Evolutionary conservation across 1,140 invertebrate species (phyloP), one percentile per base, ranked within the genome.

Genomic region (Homalodisca vitripennis): DNA sequence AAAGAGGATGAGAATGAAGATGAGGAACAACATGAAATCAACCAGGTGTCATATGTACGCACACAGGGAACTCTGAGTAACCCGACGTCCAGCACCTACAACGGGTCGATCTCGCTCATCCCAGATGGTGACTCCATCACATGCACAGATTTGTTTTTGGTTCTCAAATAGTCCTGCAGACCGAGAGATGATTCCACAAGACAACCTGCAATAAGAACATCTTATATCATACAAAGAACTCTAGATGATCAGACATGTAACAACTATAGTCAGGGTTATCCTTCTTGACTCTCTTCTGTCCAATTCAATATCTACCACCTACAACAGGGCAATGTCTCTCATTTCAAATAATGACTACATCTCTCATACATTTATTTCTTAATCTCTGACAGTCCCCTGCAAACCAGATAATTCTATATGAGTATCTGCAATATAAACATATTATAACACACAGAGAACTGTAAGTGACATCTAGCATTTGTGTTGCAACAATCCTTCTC

Each of bases 81-180:
- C 10, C 29, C 55, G 14, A 6, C 55, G 55, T 6, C 55, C 55
- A 27, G 55, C 12, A 1, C 55, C 55, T 22, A 60, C 55, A 3
- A 60, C 55, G 24, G 55, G 55, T 22, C 55, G 55, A 60, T 85
- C 81, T n/a, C 81, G 76, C 75, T 93, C 91, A 77, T 93, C 89
- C 92, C 92, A 93, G 30, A 93, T 82, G 0, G 88, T 86, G 0
- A 89, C 83, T 1, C 91, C 92, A 83, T 92, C 90, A 82, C 92
- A 93, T 13, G 88, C 85, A 80, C 92, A 94, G 69, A 94, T 88
- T n/a, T 85, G 84, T 78, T 94, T 93, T 2, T 85, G 84, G 77
- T 94, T 94, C 77, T 92, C 81, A 78, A 92, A 87, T n/a, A 94
- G 78, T 29, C 91, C 91, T 26, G 92, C 88, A 24, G 91, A 91